Evolutionary conservation across 2,797 vertebrate species (phyloP), one percentile per base, ranked within the genome.

Genomic region (Epinephelus malabaricus): DNA sequence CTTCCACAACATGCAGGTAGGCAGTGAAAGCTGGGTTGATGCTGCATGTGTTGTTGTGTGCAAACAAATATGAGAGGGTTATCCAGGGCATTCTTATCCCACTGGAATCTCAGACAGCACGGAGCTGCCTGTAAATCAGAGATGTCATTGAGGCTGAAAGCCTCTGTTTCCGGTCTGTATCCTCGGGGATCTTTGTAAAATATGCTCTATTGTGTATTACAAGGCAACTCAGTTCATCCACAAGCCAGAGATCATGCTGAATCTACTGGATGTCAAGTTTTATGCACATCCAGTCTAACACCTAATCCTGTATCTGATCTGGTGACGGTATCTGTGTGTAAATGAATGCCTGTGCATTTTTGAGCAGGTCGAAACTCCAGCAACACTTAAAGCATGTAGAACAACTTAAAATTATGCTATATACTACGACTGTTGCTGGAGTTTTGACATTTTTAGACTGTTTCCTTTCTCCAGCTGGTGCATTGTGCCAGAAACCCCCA

Each of bases 1-100:
- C 76, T 95, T 96, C 81, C 92, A 92, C 85, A 94, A 85, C 85
- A 96, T 96, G 96, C 96, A 96, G 95, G 96, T 96, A 80, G 19
- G 67, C 5, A 11, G 63, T 27, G 17, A 21, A 30, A 19, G 4
- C 8, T 5, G 68, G 55, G 51, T 8, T 27, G 5, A n/a, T 5
- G 3, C 34, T 59, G 25, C 18, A 30, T 47, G 8, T 67, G 58
- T 47, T 65, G 54, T 54, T 66, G 14, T 49, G 12, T 61, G 30
- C 45, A 27, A 30, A 58, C 19, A 2, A 70, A 27, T 54, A 38
- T 11, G 49, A 66, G 30, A 43, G 40, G 30, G 62, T 63, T 46
- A 34, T 27, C 13, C 23, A 55, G 51, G 60, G 53, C 58, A 1
- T n/a, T 78, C 45, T 62, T 66, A 15, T 75, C 62, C 69, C 38